Percentiles rank a stretch among this genome's conserved stretches.
Conservation (phyloP, 2,888 invertebrate genomes). For the Pollenia griseotomentosa region DNA sequence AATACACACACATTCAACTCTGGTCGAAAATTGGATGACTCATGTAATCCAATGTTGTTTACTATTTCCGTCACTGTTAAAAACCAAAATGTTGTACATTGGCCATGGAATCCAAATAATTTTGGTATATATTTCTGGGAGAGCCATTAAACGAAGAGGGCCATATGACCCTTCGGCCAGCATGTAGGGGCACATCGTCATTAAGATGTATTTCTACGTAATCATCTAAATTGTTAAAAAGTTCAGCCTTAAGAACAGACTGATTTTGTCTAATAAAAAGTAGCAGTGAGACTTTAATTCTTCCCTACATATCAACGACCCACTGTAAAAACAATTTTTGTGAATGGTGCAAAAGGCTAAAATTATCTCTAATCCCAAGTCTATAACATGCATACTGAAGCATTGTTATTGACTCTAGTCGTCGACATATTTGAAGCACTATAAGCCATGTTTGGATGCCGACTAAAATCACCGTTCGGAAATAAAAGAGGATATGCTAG, state of each 20-base stretch:
- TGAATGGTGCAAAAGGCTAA: no score
- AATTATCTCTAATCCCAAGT: no score
- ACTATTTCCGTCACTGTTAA: conserved; percentile 28
- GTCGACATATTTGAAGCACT: no score
- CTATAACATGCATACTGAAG: no score
- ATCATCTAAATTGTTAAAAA: not conserved
- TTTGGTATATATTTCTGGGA: conserved; percentile 63
- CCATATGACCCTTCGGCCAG: conserved; percentile 38
- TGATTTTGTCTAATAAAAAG: no score
- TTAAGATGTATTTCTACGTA: not conserved
- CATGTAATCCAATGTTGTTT: not conserved
- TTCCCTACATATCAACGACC: no score
- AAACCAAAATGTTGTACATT: conserved; percentile 60
- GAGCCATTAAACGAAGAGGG: conserved; percentile 58
- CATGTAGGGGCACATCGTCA: not conserved
- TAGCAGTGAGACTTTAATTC: no score
- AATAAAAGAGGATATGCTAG: not conserved
- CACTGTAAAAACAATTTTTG: no score
- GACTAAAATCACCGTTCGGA: not conserved
- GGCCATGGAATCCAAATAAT: conserved; percentile 60
- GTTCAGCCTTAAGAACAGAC: no score
- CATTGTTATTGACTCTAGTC: no score
- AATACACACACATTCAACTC: not conserved
- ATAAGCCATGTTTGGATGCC: not conserved
- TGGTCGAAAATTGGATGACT: conserved; percentile 16